phyloP scores from a whole-genome alignment of 2,797 vertebrate species.

The Pelochelys cantorii region DNA sequence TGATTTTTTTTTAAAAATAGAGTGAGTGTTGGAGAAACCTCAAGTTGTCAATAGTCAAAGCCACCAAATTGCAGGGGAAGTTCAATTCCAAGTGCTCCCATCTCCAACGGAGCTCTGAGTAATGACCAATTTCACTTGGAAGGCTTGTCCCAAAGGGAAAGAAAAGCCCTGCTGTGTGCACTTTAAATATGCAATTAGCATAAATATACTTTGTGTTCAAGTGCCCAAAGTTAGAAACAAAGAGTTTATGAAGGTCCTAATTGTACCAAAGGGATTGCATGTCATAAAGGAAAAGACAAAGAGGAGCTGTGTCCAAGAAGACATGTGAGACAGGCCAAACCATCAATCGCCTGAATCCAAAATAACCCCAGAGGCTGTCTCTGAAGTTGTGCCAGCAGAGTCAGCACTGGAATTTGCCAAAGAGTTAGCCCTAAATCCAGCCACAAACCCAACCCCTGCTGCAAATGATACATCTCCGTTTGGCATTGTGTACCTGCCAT shows the following conservation, averaged over 20 bases:
- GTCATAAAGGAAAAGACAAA: slow-evolving; percentile 72
- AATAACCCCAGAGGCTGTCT: slow-evolving; percentile 53
- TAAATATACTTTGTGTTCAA: slow-evolving; percentile 69
- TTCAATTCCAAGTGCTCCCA: not conserved
- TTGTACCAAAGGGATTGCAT: slow-evolving; percentile 65
- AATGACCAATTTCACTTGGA: slow-evolving; percentile 43
- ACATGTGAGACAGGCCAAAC: slow-evolving; percentile 68
- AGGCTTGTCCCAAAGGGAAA: not conserved
- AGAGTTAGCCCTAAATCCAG: slow-evolving; percentile 51
- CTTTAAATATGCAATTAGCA: slow-evolving; percentile 66
- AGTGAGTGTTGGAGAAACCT: not conserved
- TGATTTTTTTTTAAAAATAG: not conserved
- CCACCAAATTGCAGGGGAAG: not conserved
- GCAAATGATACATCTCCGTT: slow-evolving; percentile 32
- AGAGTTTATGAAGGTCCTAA: slow-evolving; percentile 54
- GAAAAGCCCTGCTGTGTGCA: not conserved
- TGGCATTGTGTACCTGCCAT: slow-evolving; percentile 62
- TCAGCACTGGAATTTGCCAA: slow-evolving; percentile 61
- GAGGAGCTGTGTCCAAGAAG: slow-evolving; percentile 71
- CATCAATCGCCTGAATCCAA: slow-evolving; percentile 63
- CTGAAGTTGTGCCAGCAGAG: slow-evolving; percentile 69
- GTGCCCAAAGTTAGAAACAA: slow-evolving; percentile 70
- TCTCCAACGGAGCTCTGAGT: not conserved
- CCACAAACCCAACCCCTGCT: slow-evolving; percentile 52
- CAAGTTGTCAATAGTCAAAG: not conserved